A percentile compares a stretch with the other conserved stretches of the same genome.
phyloP scores from a whole-genome alignment of 92 coral and sea anemone species.

The Bergia puertoricense region DNA sequence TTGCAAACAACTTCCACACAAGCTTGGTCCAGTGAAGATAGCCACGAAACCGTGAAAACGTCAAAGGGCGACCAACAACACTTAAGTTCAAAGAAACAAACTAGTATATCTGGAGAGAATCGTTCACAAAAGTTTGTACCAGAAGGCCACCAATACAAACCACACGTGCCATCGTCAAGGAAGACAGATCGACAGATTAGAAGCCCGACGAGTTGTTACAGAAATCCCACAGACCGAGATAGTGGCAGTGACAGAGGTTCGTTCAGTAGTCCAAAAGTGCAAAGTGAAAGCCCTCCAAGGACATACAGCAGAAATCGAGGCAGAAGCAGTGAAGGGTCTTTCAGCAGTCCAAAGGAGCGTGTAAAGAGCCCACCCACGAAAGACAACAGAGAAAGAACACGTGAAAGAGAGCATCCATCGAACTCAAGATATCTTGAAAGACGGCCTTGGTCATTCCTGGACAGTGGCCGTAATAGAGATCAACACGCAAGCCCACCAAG shows the following conservation, averaged over 20 bases:
- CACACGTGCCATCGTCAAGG: background rate
- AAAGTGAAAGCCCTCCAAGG: background rate
- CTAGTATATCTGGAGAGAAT: background rate
- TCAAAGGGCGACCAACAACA: background rate
- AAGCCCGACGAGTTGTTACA: background rate
- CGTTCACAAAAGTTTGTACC: background rate
- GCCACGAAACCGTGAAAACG: too few relatives aligned
- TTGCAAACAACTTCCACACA: background rate
- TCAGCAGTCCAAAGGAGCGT: background rate
- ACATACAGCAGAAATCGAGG: background rate
- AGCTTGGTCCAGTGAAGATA: too few relatives aligned
- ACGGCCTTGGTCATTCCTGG: background rate
- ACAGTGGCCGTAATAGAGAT: background rate
- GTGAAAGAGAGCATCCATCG: background rate
- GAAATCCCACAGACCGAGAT: background rate
- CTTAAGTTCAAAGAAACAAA: background rate
- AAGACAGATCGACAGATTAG: background rate
- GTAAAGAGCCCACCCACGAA: background rate
- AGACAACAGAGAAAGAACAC: background rate
- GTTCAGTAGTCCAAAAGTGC: background rate
- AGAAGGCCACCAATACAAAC: background rate
- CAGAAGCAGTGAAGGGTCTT: constrained; percentile 6
- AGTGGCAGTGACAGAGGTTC: background rate
- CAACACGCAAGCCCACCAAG: constrained; percentile 12
- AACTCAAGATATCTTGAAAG: background rate